Conservation (phyloP, 2,113 vertebrate genomes). For the Vidua chalybeata region DNA sequence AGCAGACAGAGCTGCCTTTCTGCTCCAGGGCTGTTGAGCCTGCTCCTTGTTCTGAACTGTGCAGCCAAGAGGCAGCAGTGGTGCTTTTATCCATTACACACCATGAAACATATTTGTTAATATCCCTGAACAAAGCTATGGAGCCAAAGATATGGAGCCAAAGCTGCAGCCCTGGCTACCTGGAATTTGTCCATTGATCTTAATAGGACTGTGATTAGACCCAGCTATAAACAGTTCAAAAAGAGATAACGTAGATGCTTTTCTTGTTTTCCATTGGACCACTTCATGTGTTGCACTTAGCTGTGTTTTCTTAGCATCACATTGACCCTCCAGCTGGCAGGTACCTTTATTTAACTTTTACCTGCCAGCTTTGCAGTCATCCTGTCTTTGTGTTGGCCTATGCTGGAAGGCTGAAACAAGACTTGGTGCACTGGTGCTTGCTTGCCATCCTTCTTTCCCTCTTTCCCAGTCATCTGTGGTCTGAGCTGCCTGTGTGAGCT, state of each 20-base stretch:
- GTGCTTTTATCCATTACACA: not conserved
- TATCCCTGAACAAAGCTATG: not conserved
- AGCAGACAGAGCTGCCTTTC: constrained; percentile 45
- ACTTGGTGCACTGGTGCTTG: not conserved
- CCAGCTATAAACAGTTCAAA: not conserved
- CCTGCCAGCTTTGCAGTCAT: not conserved
- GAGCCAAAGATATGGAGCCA: not conserved
- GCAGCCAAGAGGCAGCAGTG: not conserved
- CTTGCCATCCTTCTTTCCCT: not conserved
- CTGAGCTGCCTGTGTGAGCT: not conserved
- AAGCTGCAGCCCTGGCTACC: not conserved
- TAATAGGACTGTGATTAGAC: not conserved
- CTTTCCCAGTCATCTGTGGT: not conserved
- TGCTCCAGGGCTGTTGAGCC: not conserved
- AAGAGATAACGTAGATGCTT: not conserved
- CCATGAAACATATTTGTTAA: not conserved
- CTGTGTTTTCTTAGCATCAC: not conserved
- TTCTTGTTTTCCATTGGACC: not conserved
- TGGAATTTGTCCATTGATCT: constrained; percentile 18
- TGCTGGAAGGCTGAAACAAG: not conserved
- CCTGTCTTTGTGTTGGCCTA: not conserved
- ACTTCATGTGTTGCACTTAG: not conserved
- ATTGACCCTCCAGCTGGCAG: not conserved
- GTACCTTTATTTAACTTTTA: constrained; percentile 31
- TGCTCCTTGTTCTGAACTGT: not conserved